Conservation (phyloP, 2,797 vertebrate genomes). For the Hapalemur alaotrensis region DNA sequence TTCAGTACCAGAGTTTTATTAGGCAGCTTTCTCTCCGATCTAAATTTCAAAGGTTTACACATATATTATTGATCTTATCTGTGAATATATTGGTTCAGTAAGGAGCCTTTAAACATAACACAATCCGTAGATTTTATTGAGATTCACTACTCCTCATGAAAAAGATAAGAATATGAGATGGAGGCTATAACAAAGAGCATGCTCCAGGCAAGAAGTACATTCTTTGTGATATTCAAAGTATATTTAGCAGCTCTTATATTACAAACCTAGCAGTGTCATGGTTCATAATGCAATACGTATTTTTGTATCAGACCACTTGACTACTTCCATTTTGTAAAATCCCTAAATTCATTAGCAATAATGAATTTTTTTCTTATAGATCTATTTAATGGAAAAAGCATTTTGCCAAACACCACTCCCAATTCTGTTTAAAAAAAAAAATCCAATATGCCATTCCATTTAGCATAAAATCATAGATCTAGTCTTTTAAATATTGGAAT, state of each 20-base stretch:
- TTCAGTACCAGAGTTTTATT: slow-evolving; percentile 67
- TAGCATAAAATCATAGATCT: slow-evolving; percentile 25
- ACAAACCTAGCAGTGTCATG: slow-evolving; percentile 59
- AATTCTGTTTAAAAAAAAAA: neutral
- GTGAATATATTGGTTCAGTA: slow-evolving; percentile 66
- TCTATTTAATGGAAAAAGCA: slow-evolving; percentile 58
- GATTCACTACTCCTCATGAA: slow-evolving; percentile 67
- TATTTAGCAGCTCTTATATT: slow-evolving; percentile 70
- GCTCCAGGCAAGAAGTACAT: slow-evolving; percentile 73
- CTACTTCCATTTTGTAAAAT: slow-evolving; percentile 76
- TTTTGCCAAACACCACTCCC: slow-evolving; percentile 46
- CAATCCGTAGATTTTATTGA: slow-evolving; percentile 74
- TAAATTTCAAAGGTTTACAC: slow-evolving; percentile 75
- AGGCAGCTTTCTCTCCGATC: slow-evolving; percentile 53
- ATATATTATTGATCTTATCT: slow-evolving; percentile 74
- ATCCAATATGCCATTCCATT: slow-evolving; percentile 22
- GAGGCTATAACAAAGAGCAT: slow-evolving; percentile 60
- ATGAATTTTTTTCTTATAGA: slow-evolving; percentile 61
- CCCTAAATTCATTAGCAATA: slow-evolving; percentile 75
- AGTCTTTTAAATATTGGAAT: slow-evolving; percentile 44
- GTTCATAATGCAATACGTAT: slow-evolving; percentile 70
- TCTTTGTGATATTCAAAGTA: slow-evolving; percentile 73
- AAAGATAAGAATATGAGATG: slow-evolving; percentile 72
- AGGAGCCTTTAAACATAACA: slow-evolving; percentile 70
- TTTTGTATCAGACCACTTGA: slow-evolving; percentile 54